Evolutionary conservation across 2,888 invertebrate species (phyloP), one percentile per base, ranked within the genome.

Genomic region (Synanthedon tipuliformis): DNA sequence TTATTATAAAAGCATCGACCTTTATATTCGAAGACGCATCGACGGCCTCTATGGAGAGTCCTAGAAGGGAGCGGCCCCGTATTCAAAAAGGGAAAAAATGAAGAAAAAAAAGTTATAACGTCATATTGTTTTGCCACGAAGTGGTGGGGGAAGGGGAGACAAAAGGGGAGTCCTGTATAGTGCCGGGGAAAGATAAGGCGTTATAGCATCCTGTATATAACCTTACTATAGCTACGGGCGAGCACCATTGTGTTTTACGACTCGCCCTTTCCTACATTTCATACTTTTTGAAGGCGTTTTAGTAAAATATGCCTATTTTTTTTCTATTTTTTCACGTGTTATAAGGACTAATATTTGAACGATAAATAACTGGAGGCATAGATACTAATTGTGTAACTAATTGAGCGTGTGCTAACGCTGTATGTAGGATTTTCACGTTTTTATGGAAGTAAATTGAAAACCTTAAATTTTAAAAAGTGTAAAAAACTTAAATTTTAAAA

Each of bases 71-170:
- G 76, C 70, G 68, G 60, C 65, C 63, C 71, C 76, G 77, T 82
- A 81, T 83, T 82, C 82, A 82, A 84, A 85, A 85, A 78, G 78
- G 77, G 74, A 81, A 80, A 79, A 83, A 80, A 80, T 77, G 78
- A 75, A 81, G 75, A 83, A 84, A 84, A 34, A 27, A 85, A 87
- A 83, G 81, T 82, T 83, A 83, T 87, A 85, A 82, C 85, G 84
- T 86, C 86, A 87, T 86, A 87, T 87, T 87, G 86, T 87, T 86
- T 87, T 85, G 83, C 84, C 78, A 75, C 81, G 78, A 76, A 76
- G 77, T 72, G 78, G 69, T 64, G 69, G 69, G 68, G 66, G 61
- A 60, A 64, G 63, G 64, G 63, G 63, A 63, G 63, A 61, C 54
- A 54, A 60, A 60, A 60, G 64, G 72, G 75, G 75, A 72, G 71